Conservation (phyloP, 2,797 vertebrate species). For the Toxotes lorentzi region DNA sequence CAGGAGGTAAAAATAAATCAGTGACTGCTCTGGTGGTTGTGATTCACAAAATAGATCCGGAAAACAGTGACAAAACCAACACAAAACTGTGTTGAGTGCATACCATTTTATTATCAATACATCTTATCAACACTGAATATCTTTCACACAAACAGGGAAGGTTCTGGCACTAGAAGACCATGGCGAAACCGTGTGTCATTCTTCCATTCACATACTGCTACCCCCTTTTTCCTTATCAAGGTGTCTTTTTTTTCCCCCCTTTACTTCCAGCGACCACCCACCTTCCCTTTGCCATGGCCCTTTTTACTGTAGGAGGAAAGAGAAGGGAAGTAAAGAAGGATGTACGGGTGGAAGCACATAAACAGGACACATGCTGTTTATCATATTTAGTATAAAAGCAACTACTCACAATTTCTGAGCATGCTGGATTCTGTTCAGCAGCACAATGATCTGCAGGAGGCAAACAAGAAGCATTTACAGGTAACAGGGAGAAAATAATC, state of each 20-base stretch:
- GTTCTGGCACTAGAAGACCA: neutral
- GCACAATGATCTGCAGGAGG: slow-evolving; percentile 88
- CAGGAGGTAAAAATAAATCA: too few relatives aligned
- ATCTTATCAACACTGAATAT: slow-evolving; percentile 19
- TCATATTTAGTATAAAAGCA: neutral
- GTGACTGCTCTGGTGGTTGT: too few relatives aligned
- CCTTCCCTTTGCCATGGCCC: slow-evolving; percentile 90
- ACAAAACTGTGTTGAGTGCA: slow-evolving; percentile 5
- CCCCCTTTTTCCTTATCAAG: neutral
- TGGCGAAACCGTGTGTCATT: neutral
- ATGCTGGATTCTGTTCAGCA: slow-evolving; percentile 93
- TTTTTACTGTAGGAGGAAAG: slow-evolving; percentile 86
- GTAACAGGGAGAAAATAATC: neutral
- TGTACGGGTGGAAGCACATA: neutral
- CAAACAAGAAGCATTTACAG: neutral
- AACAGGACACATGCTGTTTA: neutral
- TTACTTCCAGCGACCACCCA: slow-evolving; percentile 94
- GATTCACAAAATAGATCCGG: too few relatives aligned
- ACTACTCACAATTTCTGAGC: slow-evolving; percentile 94
- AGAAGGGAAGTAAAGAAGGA: neutral
- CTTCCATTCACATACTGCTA: neutral
- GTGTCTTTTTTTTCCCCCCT: neutral
- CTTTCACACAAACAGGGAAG: slow-evolving; percentile 8
- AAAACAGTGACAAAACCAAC: neutral
- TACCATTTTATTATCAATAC: slow-evolving; percentile 66